Evolutionary conservation across 2,797 vertebrate species (phyloP).

Genomic region (Antrozous pallidus): DNA sequence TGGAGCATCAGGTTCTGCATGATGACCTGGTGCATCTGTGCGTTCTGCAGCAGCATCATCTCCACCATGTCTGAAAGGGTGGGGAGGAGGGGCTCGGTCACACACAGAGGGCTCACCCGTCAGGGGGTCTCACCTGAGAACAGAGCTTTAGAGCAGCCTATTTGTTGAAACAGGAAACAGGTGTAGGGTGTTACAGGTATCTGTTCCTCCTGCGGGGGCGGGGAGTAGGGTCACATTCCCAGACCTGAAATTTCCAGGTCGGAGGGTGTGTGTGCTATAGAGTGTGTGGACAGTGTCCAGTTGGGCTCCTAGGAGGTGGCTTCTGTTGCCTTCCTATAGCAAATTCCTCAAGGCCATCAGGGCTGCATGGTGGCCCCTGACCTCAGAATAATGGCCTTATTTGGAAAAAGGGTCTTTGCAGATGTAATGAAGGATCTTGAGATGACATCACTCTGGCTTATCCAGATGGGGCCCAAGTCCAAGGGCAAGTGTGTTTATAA

Average conservation of each 20-base stretch:
- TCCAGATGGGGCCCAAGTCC: background rate
- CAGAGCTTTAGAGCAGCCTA: rapidly evolving
- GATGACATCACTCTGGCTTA: too few relatives aligned
- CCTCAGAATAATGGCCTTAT: background rate
- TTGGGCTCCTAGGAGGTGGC: background rate
- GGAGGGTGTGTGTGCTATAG: too few relatives aligned
- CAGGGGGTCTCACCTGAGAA: too few relatives aligned
- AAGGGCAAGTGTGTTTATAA: background rate
- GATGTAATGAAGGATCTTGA: background rate
- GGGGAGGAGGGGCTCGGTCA: background rate
- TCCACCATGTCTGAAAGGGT: constrained; percentile 88
- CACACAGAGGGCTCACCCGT: rapidly evolving
- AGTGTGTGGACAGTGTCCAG: background rate
- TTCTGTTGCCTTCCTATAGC: background rate
- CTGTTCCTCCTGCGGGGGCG: background rate
- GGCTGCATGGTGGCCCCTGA: background rate
- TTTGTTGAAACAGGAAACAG: too few relatives aligned
- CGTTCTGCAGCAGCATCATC: constrained; percentile 93
- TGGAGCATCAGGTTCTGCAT: constrained; percentile 94
- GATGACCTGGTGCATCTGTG: constrained; percentile 93
- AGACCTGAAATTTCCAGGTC: background rate
- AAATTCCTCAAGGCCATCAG: background rate
- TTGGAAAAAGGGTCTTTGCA: background rate
- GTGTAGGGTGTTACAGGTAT: rapidly evolving
- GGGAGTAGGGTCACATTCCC: rapidly evolving